Evolutionary conservation across 2,888 invertebrate species (phyloP), one percentile per base, ranked within the genome.

Genomic region (Dioctria linearis): DNA sequence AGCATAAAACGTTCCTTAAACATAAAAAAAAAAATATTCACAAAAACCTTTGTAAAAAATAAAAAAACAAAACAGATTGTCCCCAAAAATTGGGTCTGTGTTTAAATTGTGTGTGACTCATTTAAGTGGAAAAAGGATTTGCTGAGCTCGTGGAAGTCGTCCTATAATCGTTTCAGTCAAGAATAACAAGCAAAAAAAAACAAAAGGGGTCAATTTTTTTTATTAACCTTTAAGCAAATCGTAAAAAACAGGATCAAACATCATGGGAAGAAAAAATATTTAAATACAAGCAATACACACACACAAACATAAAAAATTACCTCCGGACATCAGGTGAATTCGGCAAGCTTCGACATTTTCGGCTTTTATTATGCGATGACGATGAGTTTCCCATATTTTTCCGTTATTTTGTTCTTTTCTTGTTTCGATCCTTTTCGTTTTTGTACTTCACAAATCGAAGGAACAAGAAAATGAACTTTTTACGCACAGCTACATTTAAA

Each of bases 311-410:
- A 54, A 54, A 11, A 39, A 81, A 80, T 84, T 92, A 94, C 94
- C 94, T 93, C 89, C 93, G 90, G 82, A 93, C 92, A 91, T 93
- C 93, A 85, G 94, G 95, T 80, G 95, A 95, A 83, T 94, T 95
- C 82, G 95, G 95, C 86, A 95, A 90, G 88, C 95, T 95, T 86
- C 94, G 88, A 84, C 89, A 88, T 86, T 89, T 89, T 57, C 89
- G 86, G 82, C 86, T 86, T 85, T 88, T 89, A 67, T 80, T 82
- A 83, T 85, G 86, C 59, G 88, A 87, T 61, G 84, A 88, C 69
- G 88, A 88, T 81, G 88, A 86, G 84, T 89, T 89, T 39, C 89
- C 89, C 88, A 89, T 89, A 80, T 57, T 81, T 81, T 75, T 51
- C 49, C 76, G 25, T 25, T 25, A 25, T 25, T 13, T 40, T 46